These are phyloP conservation scores for Tragopan temminckii DNA, from an alignment of 2,797 vertebrate species.

Conservation along the genomic window DNA sequence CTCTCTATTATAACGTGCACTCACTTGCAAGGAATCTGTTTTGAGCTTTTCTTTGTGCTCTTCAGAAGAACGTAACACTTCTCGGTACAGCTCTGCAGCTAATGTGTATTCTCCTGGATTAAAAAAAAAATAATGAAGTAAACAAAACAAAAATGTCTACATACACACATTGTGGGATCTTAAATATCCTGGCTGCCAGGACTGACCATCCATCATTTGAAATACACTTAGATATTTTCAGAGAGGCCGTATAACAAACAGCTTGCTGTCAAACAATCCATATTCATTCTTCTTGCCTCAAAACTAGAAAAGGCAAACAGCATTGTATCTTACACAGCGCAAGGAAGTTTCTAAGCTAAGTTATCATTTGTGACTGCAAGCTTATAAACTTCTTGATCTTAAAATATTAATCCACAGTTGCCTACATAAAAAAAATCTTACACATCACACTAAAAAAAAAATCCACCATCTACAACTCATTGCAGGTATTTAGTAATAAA, in stretches of 20 bases:
- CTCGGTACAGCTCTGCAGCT: conserved; percentile 93
- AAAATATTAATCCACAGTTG: neutral
- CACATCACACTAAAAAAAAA: neutral
- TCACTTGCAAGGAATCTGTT: conserved; percentile 97
- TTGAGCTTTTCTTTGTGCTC: conserved; percentile 97
- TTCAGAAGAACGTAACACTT: conserved; percentile 97
- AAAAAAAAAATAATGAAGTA: neutral
- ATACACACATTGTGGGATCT: neutral
- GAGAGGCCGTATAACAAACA: neutral
- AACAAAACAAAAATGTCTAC: neutral
- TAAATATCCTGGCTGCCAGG: neutral
- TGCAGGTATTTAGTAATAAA: neutral
- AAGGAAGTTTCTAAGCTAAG: neutral
- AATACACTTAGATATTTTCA: neutral
- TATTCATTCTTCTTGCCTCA: fast-evolving
- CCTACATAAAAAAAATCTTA: neutral
- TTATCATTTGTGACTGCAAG: neutral
- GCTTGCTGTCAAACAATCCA: neutral
- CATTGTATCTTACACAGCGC: neutral
- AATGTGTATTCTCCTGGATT: conserved; percentile 88
- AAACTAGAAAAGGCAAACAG: neutral
- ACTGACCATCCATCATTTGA: neutral
- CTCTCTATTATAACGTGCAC: conserved; percentile 33
- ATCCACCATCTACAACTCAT: neutral
- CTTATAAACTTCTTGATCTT: neutral